phyloP scores from a whole-genome alignment of 2,797 vertebrate genomes.

The Hoplostethus mediterraneus region DNA sequence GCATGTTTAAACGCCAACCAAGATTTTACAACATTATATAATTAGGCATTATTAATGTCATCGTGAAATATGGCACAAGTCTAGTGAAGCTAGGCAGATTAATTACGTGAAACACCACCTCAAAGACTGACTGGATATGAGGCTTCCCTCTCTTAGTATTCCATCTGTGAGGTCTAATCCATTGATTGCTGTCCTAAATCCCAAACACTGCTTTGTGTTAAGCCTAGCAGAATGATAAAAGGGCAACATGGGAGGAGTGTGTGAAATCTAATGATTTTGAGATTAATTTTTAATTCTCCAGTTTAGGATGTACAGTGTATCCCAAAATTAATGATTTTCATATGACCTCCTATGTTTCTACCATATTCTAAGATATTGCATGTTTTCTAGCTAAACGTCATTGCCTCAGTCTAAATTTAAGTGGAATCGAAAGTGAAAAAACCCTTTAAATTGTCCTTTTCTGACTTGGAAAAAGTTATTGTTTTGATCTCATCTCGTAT shows the following conservation, averaged over 20 bases:
- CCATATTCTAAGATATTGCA: background rate
- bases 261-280: background rate
- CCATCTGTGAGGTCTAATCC: slow-evolving; percentile 51
- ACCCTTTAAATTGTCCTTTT: no score
- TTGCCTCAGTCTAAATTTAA: background rate
- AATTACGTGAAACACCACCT: slow-evolving; percentile 63
- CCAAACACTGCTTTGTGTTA: slow-evolving; percentile 58
- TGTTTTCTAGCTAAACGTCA: background rate
- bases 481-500: no score
- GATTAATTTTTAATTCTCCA: slow-evolving; percentile 9
- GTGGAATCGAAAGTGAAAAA: background rate
- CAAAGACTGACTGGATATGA: slow-evolving; percentile 37
- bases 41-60: slow-evolving; percentile 74
- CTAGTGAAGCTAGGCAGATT: slow-evolving; percentile 66
- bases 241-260: slow-evolving; percentile 26
- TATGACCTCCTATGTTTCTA: background rate
- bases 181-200: slow-evolving; percentile 45
- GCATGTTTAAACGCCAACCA: slow-evolving; percentile 74
- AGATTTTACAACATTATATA: slow-evolving; percentile 70
- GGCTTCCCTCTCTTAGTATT: slow-evolving; percentile 21
- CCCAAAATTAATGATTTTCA: background rate
- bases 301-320: background rate
- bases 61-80: slow-evolving; percentile 63
- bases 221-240: slow-evolving; percentile 51
- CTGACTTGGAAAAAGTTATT: no score